These are phyloP conservation scores for Syngnathus rostellatus DNA, from an alignment of 2,797 vertebrate species.

Conservation along the genomic window DNA sequence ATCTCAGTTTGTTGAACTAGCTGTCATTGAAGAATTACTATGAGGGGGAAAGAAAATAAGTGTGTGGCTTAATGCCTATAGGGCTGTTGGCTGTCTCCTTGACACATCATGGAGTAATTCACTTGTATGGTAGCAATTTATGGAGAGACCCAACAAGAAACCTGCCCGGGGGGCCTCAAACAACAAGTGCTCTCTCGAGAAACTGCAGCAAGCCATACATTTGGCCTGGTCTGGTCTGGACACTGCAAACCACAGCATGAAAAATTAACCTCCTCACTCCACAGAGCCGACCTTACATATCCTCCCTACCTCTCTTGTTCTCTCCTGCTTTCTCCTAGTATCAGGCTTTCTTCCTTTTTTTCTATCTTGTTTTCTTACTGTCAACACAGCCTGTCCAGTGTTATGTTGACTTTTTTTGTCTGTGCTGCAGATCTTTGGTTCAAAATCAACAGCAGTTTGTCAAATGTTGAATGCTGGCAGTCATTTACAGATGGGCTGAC, in stretches of 20 bases:
- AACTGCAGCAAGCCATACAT: constrained; percentile 29
- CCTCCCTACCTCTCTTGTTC: constrained; percentile 17
- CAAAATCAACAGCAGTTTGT: constrained; percentile 53
- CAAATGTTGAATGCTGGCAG: constrained; percentile 40
- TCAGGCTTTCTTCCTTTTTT: constrained; percentile 13
- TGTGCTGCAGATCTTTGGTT: constrained; percentile 29
- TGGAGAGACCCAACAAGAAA: constrained; percentile 53
- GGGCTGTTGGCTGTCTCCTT: constrained; percentile 44
- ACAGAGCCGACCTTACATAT: constrained; percentile 35
- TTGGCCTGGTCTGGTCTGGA: constrained; percentile 23
- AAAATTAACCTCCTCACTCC: constrained; percentile 56
- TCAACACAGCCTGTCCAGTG: constrained; percentile 2
- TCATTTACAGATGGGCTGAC: constrained; percentile 38
- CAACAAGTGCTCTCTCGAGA: constrained; percentile 52
- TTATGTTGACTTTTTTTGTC: constrained; percentile 23
- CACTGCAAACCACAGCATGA: constrained; percentile 44
- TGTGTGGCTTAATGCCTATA: constrained; percentile 42
- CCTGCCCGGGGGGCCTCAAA: constrained; percentile 44
- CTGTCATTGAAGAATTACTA: constrained; percentile 52
- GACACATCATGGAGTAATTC: constrained; percentile 64
- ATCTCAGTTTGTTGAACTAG: constrained; percentile 13
- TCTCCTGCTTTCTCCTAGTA: constrained; percentile 19
- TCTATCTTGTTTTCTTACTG: constrained; percentile 10
- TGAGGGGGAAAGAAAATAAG: constrained; percentile 40
- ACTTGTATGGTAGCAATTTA: constrained; percentile 64